Evolutionary conservation across 2,797 vertebrate genomes (phyloP).

Genomic region (Chaunax sp.): DNA sequence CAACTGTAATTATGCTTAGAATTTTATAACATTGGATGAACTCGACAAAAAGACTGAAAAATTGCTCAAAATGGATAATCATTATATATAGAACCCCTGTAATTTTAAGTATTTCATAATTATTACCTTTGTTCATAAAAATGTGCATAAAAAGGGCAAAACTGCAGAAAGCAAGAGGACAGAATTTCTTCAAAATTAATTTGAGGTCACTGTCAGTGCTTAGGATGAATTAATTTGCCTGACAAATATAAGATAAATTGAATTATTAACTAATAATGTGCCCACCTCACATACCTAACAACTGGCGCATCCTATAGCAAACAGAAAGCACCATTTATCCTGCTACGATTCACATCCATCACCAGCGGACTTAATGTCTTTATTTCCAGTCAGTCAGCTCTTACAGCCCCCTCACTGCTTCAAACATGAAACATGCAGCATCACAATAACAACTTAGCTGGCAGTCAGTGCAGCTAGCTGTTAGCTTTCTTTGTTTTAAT

Average conservation of each 20-base stretch:
- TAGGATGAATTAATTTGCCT: slow-evolving; percentile 19
- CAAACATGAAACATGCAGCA: slow-evolving; percentile 21
- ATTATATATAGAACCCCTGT: slow-evolving; percentile 1
- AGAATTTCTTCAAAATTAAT: background rate
- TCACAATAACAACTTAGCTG: slow-evolving; percentile 45
- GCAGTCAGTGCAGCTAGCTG: slow-evolving; percentile 27
- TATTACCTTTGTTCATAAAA: background rate
- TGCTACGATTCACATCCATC: slow-evolving; percentile 35
- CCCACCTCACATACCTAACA: background rate
- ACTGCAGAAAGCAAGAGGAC: background rate
- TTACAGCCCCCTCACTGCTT: slow-evolving; percentile 17
- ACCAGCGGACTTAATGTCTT: slow-evolving; percentile 29
- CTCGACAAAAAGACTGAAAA: slow-evolving; percentile 28
- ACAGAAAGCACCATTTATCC: slow-evolving; percentile 23
- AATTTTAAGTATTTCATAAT: slow-evolving; percentile 25
- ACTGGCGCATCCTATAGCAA: slow-evolving; percentile 1
- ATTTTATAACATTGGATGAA: slow-evolving; percentile 51
- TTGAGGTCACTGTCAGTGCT: slow-evolving; percentile 20
- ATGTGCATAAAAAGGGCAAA: background rate
- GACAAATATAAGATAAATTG: slow-evolving; percentile 16
- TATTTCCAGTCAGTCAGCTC: slow-evolving; percentile 41
- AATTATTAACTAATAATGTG: slow-evolving; percentile 7
- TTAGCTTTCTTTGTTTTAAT: slow-evolving; percentile 63
- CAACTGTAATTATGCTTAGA: slow-evolving; percentile 60
- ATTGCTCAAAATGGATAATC: slow-evolving; percentile 10